phyloP scores from a whole-genome alignment of 2,888 invertebrate species.

The Nyleta sp. region DNA sequence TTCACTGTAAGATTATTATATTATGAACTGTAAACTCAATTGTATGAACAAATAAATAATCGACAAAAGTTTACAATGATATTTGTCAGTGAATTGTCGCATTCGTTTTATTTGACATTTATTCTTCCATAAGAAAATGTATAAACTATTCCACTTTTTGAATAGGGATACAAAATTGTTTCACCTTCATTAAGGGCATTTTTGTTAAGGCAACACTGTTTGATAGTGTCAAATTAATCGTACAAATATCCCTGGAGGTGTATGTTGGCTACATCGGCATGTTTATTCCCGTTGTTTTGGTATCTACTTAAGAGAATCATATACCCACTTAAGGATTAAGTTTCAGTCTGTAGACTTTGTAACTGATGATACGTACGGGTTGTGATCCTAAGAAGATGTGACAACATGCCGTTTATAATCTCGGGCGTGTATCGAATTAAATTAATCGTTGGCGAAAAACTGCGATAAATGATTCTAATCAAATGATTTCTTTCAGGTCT shows the following conservation, averaged over 20 bases:
- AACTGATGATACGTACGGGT: constrained; percentile 27
- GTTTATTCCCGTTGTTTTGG: constrained; percentile 26
- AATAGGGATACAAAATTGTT: no score
- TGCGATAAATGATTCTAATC: not conserved
- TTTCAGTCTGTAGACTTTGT: constrained; percentile 43
- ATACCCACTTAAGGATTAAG: constrained; percentile 41
- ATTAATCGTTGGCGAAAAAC: not conserved
- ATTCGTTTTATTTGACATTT: no score
- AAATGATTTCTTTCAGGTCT: constrained; percentile 45
- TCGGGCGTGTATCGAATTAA: not conserved
- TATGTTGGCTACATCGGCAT: not conserved
- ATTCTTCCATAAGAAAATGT: no score
- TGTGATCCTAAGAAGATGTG: constrained; percentile 27
- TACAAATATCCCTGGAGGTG: not conserved
- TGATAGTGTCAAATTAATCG: not conserved
- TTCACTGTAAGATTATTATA: no score
- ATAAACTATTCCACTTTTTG: no score
- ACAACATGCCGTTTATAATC: constrained; percentile 17
- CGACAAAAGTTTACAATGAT: no score
- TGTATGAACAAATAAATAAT: no score
- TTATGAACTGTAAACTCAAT: no score
- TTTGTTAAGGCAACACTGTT: not conserved
- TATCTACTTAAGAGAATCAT: constrained; percentile 34
- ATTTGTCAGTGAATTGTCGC: no score
- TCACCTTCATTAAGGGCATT: no score